phyloP scores from a whole-genome alignment of 2,113 vertebrate genomes.

The Pseudorasbora parva region DNA sequence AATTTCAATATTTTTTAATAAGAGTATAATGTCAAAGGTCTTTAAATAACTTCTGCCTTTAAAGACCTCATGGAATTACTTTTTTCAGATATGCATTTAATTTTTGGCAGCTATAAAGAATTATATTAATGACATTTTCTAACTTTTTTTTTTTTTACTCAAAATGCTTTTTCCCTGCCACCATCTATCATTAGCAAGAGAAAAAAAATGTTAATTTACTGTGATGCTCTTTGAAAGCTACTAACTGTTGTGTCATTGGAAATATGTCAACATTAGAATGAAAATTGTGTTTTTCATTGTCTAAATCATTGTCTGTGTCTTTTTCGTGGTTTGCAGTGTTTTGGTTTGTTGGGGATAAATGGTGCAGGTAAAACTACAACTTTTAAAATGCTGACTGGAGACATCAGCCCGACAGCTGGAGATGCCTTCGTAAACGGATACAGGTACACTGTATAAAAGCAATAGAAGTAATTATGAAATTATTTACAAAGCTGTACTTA shows the following conservation, averaged over 20 bases:
- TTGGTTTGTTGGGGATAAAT: conserved; percentile 97
- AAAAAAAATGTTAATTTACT: no score
- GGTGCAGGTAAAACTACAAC: conserved; percentile 98
- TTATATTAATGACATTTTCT: not conserved
- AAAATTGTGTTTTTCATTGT: not conserved
- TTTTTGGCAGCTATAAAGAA: not conserved
- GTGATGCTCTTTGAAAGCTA: no score
- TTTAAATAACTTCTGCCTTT: not conserved
- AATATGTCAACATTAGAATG: no score
- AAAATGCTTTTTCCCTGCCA: not conserved
- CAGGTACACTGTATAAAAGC: conserved; percentile 71
- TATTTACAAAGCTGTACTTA: no score
- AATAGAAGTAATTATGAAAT: no score
- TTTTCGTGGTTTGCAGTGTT: conserved; percentile 79
- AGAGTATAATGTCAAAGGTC: not conserved
- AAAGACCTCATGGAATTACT: not conserved
- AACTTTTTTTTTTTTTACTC: not conserved
- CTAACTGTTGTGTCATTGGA: no score
- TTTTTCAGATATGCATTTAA: not conserved
- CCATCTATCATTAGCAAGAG: not conserved
- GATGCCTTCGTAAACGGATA: conserved; percentile 94
- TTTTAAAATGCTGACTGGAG: conserved; percentile 98
- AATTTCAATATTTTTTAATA: not conserved
- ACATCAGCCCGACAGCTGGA: conserved; percentile 89
- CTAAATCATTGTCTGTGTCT: conserved; percentile 2